Evolutionary conservation across 2,113 vertebrate species (phyloP).

Genomic region (Gopherus flavomarginatus): DNA sequence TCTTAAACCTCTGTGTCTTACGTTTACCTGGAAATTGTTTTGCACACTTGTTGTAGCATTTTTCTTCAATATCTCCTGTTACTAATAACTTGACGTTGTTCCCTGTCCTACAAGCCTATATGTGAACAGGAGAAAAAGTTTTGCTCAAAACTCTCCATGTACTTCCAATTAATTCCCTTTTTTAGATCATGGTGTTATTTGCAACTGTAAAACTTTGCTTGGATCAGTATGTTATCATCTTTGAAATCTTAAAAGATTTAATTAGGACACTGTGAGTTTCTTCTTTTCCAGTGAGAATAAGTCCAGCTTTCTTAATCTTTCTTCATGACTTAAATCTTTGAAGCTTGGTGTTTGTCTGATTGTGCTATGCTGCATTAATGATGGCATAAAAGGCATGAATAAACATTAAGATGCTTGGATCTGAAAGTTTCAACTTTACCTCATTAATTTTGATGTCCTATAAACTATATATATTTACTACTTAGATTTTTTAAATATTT

Average conservation of each 20-base stretch:
- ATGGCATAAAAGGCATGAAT: conserved; percentile 39
- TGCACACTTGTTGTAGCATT: fast-evolving
- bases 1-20: neutral
- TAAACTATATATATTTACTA: neutral
- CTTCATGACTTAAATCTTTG: neutral
- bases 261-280: conserved; percentile 28
- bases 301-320: conserved; percentile 25
- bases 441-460: conserved; percentile 37
- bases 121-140: neutral
- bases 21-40: neutral
- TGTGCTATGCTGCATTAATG: conserved; percentile 33
- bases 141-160: neutral
- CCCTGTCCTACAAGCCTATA: neutral
- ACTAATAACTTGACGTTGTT: neutral
- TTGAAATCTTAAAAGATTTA: conserved; percentile 37
- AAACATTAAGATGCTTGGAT: conserved; percentile 36
- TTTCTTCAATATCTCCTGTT: neutral
- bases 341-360: conserved; percentile 13
- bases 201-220: neutral
- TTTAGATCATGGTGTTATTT: neutral
- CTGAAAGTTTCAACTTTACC: conserved; percentile 34
- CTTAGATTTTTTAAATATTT: conserved; percentile 2
- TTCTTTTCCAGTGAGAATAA: conserved; percentile 50
- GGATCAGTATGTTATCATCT: neutral
- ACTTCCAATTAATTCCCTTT: neutral